A percentile compares a stretch with the other conserved stretches of the same genome.
Evolutionary conservation across 2,888 invertebrate species (phyloP).

Genomic region (Drosophila rellima): DNA sequence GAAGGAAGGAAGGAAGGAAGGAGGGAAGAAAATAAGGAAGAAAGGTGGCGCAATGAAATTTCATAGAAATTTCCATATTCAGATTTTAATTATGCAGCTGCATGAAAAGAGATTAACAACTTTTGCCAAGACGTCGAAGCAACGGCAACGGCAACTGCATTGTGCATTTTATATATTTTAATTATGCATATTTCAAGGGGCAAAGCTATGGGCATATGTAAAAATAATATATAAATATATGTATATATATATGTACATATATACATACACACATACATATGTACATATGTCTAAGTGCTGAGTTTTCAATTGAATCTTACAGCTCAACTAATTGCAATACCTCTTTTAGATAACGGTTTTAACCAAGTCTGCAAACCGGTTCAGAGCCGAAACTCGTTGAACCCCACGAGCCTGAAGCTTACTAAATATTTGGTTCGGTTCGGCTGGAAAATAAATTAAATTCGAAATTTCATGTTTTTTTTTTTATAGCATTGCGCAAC

Average conservation of each 20-base stretch:
- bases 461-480: too few species aligned
- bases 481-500: too few species aligned
- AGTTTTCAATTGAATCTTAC: conserved; percentile 25
- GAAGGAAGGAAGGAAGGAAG: background rate
- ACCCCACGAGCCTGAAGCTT: too few species aligned
- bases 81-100: conserved; percentile 86
- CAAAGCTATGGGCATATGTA: conserved; percentile 12
- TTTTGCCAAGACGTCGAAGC: conserved; percentile 44
- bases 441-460: too few species aligned
- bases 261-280: conserved; percentile 3
- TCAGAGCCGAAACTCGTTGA: too few species aligned
- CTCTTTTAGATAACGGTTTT: too few species aligned
- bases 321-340: conserved; percentile 7
- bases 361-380: too few species aligned
- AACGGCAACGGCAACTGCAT: conserved; percentile 27
- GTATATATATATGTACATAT: background rate
- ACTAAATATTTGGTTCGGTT: too few species aligned
- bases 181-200: conserved; percentile 70
- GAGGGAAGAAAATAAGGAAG: background rate
- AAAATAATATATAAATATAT: background rate
- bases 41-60: conserved; percentile 19
- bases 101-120: conserved; percentile 86
- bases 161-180: conserved; percentile 75
- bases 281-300: conserved; percentile 14
- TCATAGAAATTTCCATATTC: conserved; percentile 79